Conservation (phyloP, 2,797 vertebrate species). For the Linurgus olivaceus region DNA sequence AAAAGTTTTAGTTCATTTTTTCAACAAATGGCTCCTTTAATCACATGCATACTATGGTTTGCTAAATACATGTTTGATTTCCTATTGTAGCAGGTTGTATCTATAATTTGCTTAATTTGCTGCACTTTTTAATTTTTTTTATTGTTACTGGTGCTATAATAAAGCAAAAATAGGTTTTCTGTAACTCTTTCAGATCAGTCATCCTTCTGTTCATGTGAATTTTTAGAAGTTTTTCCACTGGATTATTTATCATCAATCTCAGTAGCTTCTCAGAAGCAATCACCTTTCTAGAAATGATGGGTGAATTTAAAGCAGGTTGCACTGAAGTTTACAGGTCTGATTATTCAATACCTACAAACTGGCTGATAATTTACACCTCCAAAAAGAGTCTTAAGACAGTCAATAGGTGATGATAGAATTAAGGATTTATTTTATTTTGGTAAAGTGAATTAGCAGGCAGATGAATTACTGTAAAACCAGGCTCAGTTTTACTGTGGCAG, state of each 20-base stretch:
- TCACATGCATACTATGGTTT: not conserved
- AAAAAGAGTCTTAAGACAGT: not conserved
- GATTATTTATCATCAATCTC: not conserved
- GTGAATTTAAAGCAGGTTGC: not conserved
- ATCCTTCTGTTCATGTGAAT: not conserved
- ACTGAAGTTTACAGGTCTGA: not conserved
- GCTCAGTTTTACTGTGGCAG: not conserved
- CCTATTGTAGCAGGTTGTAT: not conserved
- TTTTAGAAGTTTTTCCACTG: not conserved
- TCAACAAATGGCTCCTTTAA: not conserved
- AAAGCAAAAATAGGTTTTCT: not conserved
- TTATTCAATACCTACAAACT: not conserved
- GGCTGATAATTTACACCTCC: not conserved
- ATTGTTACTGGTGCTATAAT: not conserved
- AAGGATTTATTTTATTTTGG: not conserved
- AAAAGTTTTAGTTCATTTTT: not conserved
- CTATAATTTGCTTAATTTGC: not conserved
- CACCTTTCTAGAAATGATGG: not conserved
- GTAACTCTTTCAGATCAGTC: not conserved
- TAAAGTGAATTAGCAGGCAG: not conserved
- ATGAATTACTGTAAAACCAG: not conserved
- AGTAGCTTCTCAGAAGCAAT: not conserved
- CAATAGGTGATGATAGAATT: not conserved
- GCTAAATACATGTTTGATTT: not conserved
- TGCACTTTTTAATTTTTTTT: not conserved